Base-by-base conservation (phyloP, 1,140 invertebrate species). In the Drosophila simulans region DNA sequence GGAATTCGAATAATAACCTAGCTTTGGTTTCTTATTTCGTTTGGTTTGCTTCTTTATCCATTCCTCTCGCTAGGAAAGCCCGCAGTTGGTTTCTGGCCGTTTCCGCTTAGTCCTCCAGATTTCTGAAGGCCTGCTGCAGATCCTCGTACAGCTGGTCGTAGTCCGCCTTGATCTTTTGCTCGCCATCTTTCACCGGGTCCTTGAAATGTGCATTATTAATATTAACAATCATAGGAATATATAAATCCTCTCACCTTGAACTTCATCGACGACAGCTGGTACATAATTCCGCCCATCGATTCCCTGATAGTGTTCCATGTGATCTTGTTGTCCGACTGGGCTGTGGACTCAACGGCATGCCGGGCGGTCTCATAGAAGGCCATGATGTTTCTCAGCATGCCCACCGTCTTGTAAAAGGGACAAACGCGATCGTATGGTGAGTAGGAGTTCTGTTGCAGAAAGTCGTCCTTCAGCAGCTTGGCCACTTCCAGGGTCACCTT, bases 401-500 rank as follows among this genome's bases (percentile, higher is more conserved):
- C 98, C 10, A 98, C 97, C 10, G 98, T 99, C 94, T 99, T 99
- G 94, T 99, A 99, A 94, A 99, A 99, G 85, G 99, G 99, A 93
- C 99, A 99, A 93, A 98, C 99, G 66, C 98, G 95, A 94, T 99
- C 98, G 93, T 99, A 99, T 7, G 97, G 93, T 27, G 98, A 97
- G 93, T 99, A 99, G 92, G 97, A 97, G 94, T 98, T 98, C 93
- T 99, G 99, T 94, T 99, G 99, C 77, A 99, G 94, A 94, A 99
- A 99, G 94, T 99, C 99, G 92, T 99, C 99, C 92, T 99, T 99
- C 45, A 99, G 94, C 55, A 99, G 93, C 92, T 98, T 99, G 69
- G 99, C 98, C 43, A 99, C 98, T 94, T 99, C 99, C 48, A 99
- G 94, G 0, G 98, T 99, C 91, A 99, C 99, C 93, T 99, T 99